Conservation (phyloP, 2,888 invertebrate species). For the Kryphioiulus occultus region DNA sequence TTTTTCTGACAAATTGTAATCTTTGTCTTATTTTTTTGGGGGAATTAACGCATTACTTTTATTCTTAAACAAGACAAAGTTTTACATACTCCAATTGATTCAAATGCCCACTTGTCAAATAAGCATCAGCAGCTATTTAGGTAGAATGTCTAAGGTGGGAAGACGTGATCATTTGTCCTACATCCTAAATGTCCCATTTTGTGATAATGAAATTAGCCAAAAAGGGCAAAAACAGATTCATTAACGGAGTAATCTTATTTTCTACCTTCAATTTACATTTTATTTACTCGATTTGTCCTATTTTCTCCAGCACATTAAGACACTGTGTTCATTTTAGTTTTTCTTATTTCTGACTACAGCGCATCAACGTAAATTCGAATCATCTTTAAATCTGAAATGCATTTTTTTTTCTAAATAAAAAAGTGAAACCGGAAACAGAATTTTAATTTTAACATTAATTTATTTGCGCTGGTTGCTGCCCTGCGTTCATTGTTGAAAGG, state of each 20-base stretch:
- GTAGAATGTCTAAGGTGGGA: neutral
- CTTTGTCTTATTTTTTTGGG: neutral
- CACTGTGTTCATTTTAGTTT: neutral
- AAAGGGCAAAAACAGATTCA: neutral
- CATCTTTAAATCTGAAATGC: neutral
- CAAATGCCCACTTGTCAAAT: neutral
- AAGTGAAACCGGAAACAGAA: neutral
- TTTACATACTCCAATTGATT: neutral
- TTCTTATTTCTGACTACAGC: neutral
- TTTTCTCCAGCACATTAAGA: neutral
- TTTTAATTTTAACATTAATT: neutral
- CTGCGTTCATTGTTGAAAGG: neutral
- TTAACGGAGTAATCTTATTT: neutral
- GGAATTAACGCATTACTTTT: neutral
- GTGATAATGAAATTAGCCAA: neutral
- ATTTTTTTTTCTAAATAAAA: neutral
- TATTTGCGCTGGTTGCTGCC: neutral
- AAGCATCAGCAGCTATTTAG: neutral
- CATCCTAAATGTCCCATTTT: neutral
- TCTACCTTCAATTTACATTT: neutral
- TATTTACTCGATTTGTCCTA: slow-evolving; percentile 20
- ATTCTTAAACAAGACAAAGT: neutral
- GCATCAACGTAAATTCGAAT: neutral
- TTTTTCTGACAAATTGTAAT: neutral
- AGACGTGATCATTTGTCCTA: neutral